Evolutionary conservation across 2,113 vertebrate genomes (phyloP), one percentile per base, ranked within the genome.

Genomic region (Sigmodon hispidus): DNA sequence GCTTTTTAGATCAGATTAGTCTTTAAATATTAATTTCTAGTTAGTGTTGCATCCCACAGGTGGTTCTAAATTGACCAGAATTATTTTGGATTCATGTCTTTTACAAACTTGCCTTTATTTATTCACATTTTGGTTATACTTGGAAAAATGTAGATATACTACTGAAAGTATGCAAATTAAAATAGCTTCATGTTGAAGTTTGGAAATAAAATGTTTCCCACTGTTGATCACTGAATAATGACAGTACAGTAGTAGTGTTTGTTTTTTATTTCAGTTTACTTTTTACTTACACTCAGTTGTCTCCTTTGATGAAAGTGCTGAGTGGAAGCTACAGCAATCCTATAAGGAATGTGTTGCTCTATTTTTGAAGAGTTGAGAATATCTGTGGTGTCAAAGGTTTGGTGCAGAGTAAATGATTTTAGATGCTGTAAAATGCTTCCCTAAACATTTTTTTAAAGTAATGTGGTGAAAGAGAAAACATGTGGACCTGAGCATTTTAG

Each of bases 241-340:
- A 15, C 16, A 77, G 3, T 1, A 43, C 1, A n/a, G 31, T 13
- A 21, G 22, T 36, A 16, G 40, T 0, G 0, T 76, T 3, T 12
- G 52, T 81, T 80, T 31, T 50, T 87, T 69, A 36, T 69, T 69
- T 70, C n/a, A 36, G 36, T 70, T n/a, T 24, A 29, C 16, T 40
- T 81, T 77, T 79, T 9, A 24, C n/a, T 24, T 1, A 73, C 40
- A 12, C 36, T 40, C 26, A 36, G 8, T 21, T 31, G 2, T 26
- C 57, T 50, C 31, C 2, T 16, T 91, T 80, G 13, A 80, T 31
- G 15, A 63, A 57, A 63, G n/a, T 36, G 19, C 10, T 29, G 2
- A 43, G 0, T 43, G 80, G 45, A 89, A 57, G 21, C 10, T 50
- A 12, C 7, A 45, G 5, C 4, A 88, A 94, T 63, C 36, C 9